Base-by-base conservation (phyloP, 2,888 invertebrate species). In the Epirrita christyi region DNA sequence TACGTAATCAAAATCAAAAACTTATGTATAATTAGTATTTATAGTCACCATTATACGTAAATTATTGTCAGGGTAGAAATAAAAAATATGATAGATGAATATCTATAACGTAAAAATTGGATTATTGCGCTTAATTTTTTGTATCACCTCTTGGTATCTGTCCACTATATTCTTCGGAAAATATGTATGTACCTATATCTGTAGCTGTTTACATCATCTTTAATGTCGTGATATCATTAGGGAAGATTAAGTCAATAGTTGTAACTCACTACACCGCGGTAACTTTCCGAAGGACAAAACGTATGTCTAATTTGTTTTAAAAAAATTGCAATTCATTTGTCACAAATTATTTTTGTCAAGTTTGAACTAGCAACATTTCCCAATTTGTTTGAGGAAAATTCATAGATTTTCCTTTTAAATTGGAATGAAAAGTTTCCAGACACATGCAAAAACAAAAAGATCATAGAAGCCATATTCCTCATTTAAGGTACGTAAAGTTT, bases 11-110 rank as follows among this genome's bases (percentile, higher is more conserved):
- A 82, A 47, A 87, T 81, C 86, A 89, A 88, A 81, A 81, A 81
- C 83, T 87, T 84, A 72, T 78, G 68, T 65, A 84, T 81, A 81
- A 74, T 85, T 90, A 91, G 88, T 84, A 79, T 88, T 88, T 78
- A 86, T 91, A 91, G 88, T 89, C 95, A 95, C 95, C 95, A 94
- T 95, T 94, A 96, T 96, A 96, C 96, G 96, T 96, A 96, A 96
- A 95, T 95, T 95, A 94, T 94, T 95, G 95, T 95, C 96, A 96
- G 96, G 96, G 96, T 96, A 91, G 90, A 89, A 75, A 84, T 82
- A 88, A 88, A 32, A 80, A 71, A 65, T 79, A 79, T 85, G 83
- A 80, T 78, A 83, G 78, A 84, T 79, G 61, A 78, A 80, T 83
- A 78, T 78, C 81, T 81, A 82, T 87, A 83, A 82, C 77, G 66